phyloP scores from a whole-genome alignment of 2,113 vertebrate genomes.

The Corynorhinus townsendii region DNA sequence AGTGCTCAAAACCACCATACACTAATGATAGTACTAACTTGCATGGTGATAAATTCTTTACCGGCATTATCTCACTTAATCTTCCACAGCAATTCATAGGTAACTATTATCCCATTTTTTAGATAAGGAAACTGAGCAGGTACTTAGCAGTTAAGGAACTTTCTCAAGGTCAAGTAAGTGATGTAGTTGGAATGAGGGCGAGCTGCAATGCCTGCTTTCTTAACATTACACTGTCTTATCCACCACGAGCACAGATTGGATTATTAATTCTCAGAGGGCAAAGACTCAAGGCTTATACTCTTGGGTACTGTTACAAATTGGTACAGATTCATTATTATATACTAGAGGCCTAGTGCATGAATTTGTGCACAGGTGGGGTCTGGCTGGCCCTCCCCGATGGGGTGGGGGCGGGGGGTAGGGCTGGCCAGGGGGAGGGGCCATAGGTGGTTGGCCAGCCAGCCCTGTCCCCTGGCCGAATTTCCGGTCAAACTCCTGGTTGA shows the following conservation, averaged over 20 bases:
- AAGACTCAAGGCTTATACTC: background rate
- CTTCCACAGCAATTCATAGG: background rate
- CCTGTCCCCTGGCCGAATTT: no score
- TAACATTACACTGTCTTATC: background rate
- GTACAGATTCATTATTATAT: background rate
- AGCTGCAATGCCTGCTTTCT: background rate
- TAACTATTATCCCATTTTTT: background rate
- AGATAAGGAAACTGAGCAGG: background rate
- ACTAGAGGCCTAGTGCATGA: no score
- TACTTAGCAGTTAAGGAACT: background rate
- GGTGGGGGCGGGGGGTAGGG: no score
- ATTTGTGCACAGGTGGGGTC: no score
- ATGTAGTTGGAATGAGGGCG: background rate
- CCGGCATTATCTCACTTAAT: background rate
- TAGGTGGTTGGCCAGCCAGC: no score
- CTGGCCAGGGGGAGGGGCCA: no score
- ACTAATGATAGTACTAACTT: background rate
- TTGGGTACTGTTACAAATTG: background rate
- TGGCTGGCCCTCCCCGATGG: accelerated
- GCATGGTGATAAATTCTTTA: background rate
- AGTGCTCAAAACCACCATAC: background rate
- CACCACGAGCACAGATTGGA: background rate
- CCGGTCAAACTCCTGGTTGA: no score
- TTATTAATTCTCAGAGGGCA: background rate
- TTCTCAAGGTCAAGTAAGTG: background rate